Percentiles rank a stretch among this genome's conserved stretches.
These are phyloP conservation scores for Cliona cf. orientalis DNA, from an alignment of 37 sponge, comb jelly and placozoan genomes.

Conservation along the genomic window DNA sequence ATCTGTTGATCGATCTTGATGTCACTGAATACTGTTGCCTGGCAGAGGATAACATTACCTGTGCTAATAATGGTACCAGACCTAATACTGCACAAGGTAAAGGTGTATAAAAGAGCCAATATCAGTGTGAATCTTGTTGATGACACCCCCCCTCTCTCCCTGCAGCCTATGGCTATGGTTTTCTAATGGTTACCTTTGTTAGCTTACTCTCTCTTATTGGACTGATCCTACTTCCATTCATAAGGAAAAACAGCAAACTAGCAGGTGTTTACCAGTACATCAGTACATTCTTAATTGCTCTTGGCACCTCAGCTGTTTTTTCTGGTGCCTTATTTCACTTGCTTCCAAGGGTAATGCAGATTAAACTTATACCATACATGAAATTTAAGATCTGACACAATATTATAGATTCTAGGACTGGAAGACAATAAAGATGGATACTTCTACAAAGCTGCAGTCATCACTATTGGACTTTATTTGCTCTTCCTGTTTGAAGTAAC, in stretches of 20 bases:
- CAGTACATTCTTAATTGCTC: not conserved
- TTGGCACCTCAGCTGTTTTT: not conserved
- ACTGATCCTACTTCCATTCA: not conserved
- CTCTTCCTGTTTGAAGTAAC: not conserved
- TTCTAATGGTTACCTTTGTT: not conserved
- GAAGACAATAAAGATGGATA: too few relatives aligned
- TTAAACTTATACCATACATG: too few relatives aligned
- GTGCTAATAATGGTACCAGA: too few relatives aligned
- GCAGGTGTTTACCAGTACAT: not conserved
- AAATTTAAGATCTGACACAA: too few relatives aligned
- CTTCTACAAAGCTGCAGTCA: not conserved
- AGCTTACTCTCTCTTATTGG: not conserved
- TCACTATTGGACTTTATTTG: not conserved
- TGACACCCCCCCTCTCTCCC: too few relatives aligned
- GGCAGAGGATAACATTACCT: too few relatives aligned
- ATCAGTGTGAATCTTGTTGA: too few relatives aligned
- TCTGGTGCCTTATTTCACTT: not conserved
- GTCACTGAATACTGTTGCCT: too few relatives aligned
- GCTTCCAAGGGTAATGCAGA: not conserved
- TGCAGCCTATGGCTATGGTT: not conserved
- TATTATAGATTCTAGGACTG: too few relatives aligned
- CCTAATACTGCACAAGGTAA: too few relatives aligned
- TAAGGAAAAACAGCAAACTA: not conserved
- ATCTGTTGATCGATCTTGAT: too few relatives aligned
- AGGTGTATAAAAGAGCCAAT: too few relatives aligned